Conservation (phyloP, 2,113 vertebrate genomes). For the Orientallactaga bullata region DNA sequence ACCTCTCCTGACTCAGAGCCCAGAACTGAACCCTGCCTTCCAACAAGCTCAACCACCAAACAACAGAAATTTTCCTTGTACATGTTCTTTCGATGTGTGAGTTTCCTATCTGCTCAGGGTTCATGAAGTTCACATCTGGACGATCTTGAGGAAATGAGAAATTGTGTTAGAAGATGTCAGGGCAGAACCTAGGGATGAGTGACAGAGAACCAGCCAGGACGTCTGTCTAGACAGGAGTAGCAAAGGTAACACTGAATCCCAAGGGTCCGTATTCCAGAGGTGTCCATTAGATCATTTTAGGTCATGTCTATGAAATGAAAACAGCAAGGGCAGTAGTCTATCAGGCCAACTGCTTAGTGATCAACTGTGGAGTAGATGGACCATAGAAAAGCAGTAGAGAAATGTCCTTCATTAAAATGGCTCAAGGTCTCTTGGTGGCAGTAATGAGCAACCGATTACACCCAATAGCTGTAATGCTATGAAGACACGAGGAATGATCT, state of each 20-base stretch:
- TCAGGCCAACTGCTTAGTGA: background rate
- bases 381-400: background rate
- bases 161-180: background rate
- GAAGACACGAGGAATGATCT: background rate
- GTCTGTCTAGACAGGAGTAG: background rate
- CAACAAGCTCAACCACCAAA: no score
- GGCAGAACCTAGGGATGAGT: background rate
- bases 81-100: background rate
- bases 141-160: background rate
- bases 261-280: background rate
- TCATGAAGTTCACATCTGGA: background rate
- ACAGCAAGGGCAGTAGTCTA: background rate
- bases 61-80: no score
- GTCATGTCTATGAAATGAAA: background rate
- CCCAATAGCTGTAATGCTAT: background rate
- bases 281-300: background rate
- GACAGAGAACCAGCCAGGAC: background rate
- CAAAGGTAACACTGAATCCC: background rate
- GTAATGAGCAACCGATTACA: constrained; percentile 19
- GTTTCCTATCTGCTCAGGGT: background rate
- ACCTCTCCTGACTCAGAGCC: no score
- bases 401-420: background rate
- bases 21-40: no score
- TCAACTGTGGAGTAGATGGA: background rate
- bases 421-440: background rate